These are phyloP conservation scores for Sinosuthora webbiana DNA, from an alignment of 2,113 vertebrate species.

Conservation along the genomic window DNA sequence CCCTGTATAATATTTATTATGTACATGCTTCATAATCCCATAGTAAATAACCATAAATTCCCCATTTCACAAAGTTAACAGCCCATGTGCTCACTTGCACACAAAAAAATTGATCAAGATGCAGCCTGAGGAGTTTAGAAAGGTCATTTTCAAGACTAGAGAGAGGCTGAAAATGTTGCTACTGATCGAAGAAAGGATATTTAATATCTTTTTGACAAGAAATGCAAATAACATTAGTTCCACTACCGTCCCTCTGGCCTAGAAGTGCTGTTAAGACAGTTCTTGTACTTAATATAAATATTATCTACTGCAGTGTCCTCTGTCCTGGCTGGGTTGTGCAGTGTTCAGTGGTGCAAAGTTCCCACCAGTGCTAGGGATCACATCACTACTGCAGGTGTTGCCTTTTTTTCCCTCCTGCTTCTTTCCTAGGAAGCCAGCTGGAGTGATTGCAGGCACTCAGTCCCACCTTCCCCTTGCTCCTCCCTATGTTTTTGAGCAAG, in stretches of 20 bases:
- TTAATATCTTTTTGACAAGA: conserved; percentile 22
- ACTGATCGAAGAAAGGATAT: neutral
- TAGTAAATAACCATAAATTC: conserved; percentile 9
- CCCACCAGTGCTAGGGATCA: neutral
- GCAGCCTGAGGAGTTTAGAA: neutral
- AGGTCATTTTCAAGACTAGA: conserved; percentile 24
- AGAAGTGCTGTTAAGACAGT: neutral
- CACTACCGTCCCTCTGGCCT: neutral
- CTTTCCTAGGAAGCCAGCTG: neutral
- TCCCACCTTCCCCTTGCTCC: neutral
- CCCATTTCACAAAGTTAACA: conserved; percentile 18
- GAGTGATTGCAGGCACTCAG: neutral
- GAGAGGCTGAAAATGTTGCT: neutral
- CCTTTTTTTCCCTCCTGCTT: accelerated
- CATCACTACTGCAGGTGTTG: neutral
- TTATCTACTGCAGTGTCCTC: neutral
- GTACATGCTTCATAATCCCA: neutral
- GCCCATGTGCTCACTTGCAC: neutral
- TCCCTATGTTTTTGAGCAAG: neutral
- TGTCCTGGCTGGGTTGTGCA: neutral
- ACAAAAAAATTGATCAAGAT: conserved; percentile 9
- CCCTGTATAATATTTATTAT: neutral
- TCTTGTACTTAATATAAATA: neutral
- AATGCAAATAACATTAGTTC: conserved; percentile 18
- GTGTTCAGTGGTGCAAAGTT: neutral